Base-by-base conservation (phyloP, 2,113 vertebrate species). In the Vimba vimba region DNA sequence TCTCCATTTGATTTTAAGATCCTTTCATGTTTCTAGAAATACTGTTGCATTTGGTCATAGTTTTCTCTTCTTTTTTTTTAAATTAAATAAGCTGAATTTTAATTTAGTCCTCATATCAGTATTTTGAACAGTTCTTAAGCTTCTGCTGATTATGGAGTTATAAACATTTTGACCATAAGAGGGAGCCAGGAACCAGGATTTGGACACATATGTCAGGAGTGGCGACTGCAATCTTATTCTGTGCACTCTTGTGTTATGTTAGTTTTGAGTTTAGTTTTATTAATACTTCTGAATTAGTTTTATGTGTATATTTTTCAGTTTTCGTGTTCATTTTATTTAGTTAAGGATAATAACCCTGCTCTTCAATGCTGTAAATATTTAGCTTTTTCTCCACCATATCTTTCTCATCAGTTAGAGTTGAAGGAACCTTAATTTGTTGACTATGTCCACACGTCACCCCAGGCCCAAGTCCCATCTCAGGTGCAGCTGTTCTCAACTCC, bases 121-220 rank as follows among this genome's bases (percentile, higher is more conserved):
- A 25, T 62, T 43, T 62, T 43, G 7, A 43, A 62, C 6, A 27
- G 50, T n/a, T n/a, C n/a, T n/a, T n/a, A n/a, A n/a, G n/a, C 12
- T 10, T 36, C 52, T 25, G 21, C 2, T 7, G 2, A n/a, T 59
- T 4, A 15, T 59, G 52, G 7, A 19, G 52, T 78, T 13, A 36
- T 78, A 8, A 57, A n/a, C 13, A 23, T 75, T 47, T 77, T 71
- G 60, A 45, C 59, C 86, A 87, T 76, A 30, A 87, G 86, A 87
- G 86, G 86, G 86, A 84, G 75, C 86, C 64, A 64, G 50, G n/a
- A 62, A 21, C 75, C 68, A 79, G 36, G 30, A 82, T 50, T 50
- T 68, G 25, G 15, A 52, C 2, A 43, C n/a, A 27, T 19, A 66
- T 17, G 12, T 76, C 79, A 86, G 60, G 45, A 85, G 33, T n/a